Evolutionary conservation across 2,888 invertebrate genomes (phyloP).

Genomic region (Aphrophora alni): DNA sequence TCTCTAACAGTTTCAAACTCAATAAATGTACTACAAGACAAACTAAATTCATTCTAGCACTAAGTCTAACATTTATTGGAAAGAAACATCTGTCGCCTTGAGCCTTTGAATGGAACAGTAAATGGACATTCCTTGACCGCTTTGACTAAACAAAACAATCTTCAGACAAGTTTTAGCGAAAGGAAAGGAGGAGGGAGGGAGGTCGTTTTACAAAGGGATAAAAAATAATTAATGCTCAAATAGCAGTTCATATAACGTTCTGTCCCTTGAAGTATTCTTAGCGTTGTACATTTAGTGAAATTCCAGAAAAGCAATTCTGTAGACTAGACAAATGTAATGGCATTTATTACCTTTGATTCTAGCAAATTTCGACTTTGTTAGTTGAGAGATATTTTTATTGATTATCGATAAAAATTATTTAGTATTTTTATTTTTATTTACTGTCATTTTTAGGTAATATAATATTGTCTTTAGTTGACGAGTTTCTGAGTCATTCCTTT

Average conservation of each 20-base stretch:
- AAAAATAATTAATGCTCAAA: conserved; percentile 46
- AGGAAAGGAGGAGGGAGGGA: neutral
- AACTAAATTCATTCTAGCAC: neutral
- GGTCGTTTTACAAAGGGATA: conserved; percentile 30
- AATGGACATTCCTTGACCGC: neutral
- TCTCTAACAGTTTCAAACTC: neutral
- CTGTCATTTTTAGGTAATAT: too few relatives aligned
- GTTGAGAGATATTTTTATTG: too few relatives aligned
- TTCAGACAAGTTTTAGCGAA: neutral
- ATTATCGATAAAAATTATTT: too few relatives aligned
- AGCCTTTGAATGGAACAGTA: neutral
- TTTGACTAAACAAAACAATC: neutral
- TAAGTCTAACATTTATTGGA: neutral
- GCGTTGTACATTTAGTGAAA: neutral
- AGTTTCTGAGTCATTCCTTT: too few relatives aligned
- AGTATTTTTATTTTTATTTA: too few relatives aligned
- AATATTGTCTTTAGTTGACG: too few relatives aligned
- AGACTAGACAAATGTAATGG: neutral
- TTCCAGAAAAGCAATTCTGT: neutral
- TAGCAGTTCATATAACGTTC: conserved; percentile 32
- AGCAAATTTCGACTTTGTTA: too few relatives aligned
- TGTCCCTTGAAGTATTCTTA: neutral
- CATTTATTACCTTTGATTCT: too few relatives aligned
- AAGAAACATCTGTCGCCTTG: neutral
- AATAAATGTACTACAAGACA: neutral